These are phyloP conservation scores for Luperina nickerlii DNA, from an alignment of 2,888 invertebrate genomes.

Conservation along the genomic window DNA sequence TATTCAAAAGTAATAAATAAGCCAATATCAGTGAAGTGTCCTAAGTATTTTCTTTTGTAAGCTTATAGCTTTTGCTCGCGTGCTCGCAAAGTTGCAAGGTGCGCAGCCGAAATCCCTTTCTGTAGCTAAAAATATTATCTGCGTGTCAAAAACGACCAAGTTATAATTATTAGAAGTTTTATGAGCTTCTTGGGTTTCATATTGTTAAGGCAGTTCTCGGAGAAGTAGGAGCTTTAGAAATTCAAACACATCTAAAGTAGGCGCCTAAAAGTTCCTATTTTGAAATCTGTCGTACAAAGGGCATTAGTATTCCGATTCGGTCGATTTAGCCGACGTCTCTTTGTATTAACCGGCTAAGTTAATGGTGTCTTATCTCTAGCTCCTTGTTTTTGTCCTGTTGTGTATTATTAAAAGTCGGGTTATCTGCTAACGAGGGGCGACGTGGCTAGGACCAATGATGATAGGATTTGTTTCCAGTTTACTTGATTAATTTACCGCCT, in stretches of 20 bases:
- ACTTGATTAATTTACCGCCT: conserved; percentile 71
- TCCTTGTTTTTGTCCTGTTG: conserved; percentile 82
- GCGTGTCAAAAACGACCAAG: neutral
- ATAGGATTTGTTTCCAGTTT: conserved; percentile 67
- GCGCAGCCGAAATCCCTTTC: neutral
- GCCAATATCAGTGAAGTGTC: neutral
- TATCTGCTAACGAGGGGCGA: conserved; percentile 80
- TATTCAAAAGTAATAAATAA: conserved; percentile 13
- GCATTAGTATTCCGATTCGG: conserved; percentile 69
- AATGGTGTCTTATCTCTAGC: conserved; percentile 84
- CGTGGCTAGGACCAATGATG: conserved; percentile 68
- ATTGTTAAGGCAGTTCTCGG: neutral
- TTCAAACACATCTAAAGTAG: conserved; percentile 22
- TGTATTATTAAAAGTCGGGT: conserved; percentile 82
- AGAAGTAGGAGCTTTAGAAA: conserved; percentile 10
- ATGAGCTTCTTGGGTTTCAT: neutral
- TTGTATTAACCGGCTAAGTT: conserved; percentile 85
- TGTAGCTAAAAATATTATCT: neutral
- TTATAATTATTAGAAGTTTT: neutral
- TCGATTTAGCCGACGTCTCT: conserved; percentile 81
- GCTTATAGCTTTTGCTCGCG: neutral
- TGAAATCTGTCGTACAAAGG: conserved; percentile 58
- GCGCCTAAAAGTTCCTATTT: conserved; percentile 59
- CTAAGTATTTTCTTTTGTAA: neutral
- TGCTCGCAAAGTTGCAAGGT: neutral